Percentiles rank a stretch among this genome's conserved stretches.
Conservation (phyloP, 2,888 invertebrate species). For the Zaprionus bogoriensis region DNA sequence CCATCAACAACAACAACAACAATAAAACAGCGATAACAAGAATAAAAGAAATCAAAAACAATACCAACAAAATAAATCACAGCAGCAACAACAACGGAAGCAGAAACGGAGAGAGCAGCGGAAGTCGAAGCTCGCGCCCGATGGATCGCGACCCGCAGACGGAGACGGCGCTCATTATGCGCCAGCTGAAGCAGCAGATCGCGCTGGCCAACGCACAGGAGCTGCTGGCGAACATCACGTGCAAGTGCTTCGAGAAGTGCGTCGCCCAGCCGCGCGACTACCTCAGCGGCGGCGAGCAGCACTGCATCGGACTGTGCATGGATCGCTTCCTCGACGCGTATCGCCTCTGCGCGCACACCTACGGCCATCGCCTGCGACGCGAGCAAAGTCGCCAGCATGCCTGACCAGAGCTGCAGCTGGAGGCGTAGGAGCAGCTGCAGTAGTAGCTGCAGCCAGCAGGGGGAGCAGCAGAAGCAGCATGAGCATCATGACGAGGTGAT, state of each 20-base stretch:
- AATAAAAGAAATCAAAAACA: too few species aligned
- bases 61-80: too few species aligned
- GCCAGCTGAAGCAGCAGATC: slow-evolving; percentile 95
- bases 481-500: too few species aligned
- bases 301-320: slow-evolving; percentile 97
- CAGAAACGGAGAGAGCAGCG: too few species aligned
- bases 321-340: slow-evolving; percentile 98
- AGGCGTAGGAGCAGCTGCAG: background rate
- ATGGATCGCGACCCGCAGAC: slow-evolving; percentile 16
- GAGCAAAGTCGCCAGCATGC: slow-evolving; percentile 83
- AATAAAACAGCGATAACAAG: too few species aligned
- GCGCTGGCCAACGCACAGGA: slow-evolving; percentile 96
- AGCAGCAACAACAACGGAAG: too few species aligned
- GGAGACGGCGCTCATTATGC: slow-evolving; percentile 86
- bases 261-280: slow-evolving; percentile 23
- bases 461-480: background rate
- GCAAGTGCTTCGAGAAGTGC: slow-evolving; percentile 56
- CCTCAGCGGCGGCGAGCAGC: slow-evolving; percentile 24
- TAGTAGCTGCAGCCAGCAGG: background rate
- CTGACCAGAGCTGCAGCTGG: slow-evolving; percentile 1
- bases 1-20: too few species aligned
- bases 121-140: too few species aligned
- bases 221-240: slow-evolving; percentile 85
- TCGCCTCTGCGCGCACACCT: slow-evolving; percentile 95
- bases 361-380: slow-evolving; percentile 91